Evolutionary conservation across 2,113 vertebrate species (phyloP).

Genomic region (Oryzias curvinotus): DNA sequence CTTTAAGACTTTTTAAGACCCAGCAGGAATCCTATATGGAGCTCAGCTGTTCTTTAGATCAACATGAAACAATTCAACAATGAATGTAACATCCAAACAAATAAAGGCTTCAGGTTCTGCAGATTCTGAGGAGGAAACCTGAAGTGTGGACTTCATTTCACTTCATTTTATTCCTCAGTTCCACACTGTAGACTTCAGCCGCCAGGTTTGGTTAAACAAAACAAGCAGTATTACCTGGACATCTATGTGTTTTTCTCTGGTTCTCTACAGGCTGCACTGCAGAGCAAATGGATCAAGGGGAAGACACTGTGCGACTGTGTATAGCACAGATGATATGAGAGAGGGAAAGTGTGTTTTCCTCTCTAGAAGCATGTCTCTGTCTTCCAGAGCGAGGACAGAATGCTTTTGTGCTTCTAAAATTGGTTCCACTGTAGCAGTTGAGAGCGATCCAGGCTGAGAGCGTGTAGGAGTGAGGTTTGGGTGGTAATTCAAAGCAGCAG

Average conservation of each 20-base stretch:
- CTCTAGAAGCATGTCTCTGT: slow-evolving; percentile 6
- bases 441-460: slow-evolving; percentile 26
- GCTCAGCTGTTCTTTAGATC: too few species aligned
- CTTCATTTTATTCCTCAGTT: too few species aligned
- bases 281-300: not conserved
- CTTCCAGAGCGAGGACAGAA: not conserved
- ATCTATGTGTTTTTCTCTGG: not conserved
- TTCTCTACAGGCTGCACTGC: not conserved
- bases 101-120: too few species aligned
- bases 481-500: slow-evolving; percentile 36
- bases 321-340: not conserved
- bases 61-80: too few species aligned
- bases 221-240: too few species aligned
- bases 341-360: not conserved
- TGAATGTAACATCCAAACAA: too few species aligned
- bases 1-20: too few species aligned
- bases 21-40: too few species aligned
- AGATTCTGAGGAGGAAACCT: too few species aligned
- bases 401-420: slow-evolving; percentile 40
- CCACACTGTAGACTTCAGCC: too few species aligned
- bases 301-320: not conserved
- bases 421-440: slow-evolving; percentile 44
- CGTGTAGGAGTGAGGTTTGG: slow-evolving; percentile 4
- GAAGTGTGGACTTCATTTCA: too few species aligned
- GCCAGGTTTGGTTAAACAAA: too few species aligned